These are phyloP conservation scores for Chunga burmeisteri DNA, from an alignment of 2,113 vertebrate genomes.

Conservation along the genomic window DNA sequence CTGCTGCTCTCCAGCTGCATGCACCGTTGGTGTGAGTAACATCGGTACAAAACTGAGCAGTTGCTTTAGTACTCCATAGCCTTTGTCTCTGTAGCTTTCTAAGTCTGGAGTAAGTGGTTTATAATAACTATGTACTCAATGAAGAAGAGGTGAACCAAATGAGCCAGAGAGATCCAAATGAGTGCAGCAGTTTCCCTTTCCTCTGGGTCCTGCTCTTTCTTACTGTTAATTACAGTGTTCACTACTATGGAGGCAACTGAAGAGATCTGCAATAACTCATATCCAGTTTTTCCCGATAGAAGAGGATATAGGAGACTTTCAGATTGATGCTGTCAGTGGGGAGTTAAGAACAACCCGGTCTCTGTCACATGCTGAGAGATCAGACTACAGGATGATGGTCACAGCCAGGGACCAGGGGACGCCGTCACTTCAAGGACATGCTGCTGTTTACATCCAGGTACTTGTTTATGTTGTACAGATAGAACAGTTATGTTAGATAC, in stretches of 20 bases:
- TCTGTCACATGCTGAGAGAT: constrained; percentile 66
- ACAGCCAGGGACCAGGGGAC: constrained; percentile 82
- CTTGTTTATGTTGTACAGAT: background rate
- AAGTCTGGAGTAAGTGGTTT: background rate
- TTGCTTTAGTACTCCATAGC: background rate
- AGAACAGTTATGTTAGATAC: background rate
- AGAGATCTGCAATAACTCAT: background rate
- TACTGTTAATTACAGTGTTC: background rate
- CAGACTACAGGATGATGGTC: constrained; percentile 77
- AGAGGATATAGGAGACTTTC: constrained; percentile 75
- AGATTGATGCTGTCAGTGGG: constrained; percentile 82
- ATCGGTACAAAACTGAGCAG: background rate
- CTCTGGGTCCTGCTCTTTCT: background rate
- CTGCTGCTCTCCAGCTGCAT: background rate
- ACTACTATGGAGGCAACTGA: background rate
- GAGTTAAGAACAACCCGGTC: constrained; percentile 79
- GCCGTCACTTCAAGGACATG: constrained; percentile 74
- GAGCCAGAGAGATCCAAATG: background rate
- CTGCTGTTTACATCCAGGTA: constrained; percentile 85
- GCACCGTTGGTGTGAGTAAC: background rate
- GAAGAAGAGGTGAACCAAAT: background rate
- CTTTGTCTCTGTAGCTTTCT: background rate
- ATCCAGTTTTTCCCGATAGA: constrained; percentile 53
- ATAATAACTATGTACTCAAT: background rate
- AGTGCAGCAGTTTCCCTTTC: background rate